Evolutionary conservation across 2,113 vertebrate genomes (phyloP).

Genomic region (Cochlearius cochlearius): DNA sequence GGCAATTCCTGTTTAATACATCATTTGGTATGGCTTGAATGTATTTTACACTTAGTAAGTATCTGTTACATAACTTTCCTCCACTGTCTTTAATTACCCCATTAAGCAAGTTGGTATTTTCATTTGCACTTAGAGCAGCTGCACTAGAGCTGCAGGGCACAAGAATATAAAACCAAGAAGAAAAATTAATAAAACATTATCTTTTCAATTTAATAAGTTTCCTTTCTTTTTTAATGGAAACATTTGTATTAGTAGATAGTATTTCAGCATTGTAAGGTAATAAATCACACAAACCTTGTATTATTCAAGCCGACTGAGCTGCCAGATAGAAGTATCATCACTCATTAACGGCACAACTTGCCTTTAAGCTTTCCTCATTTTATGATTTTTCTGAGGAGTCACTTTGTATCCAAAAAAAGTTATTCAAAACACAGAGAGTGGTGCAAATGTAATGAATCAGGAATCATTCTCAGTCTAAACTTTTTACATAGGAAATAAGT

Average conservation of each 20-base stretch:
- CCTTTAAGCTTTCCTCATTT: conserved; percentile 57
- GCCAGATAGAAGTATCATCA: conserved; percentile 47
- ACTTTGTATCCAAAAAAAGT: conserved; percentile 45
- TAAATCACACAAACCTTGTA: conserved; percentile 54
- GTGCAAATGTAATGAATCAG: background rate
- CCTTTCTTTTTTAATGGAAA: conserved; percentile 57
- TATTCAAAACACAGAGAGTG: conserved; percentile 43
- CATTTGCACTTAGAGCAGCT: conserved; percentile 28
- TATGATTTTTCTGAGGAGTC: conserved; percentile 44
- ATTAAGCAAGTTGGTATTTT: conserved; percentile 43
- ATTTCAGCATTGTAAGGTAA: conserved; percentile 31
- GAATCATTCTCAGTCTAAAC: conserved; percentile 2
- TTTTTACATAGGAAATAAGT: background rate
- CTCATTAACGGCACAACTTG: background rate
- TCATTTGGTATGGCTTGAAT: background rate
- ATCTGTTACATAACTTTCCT: background rate
- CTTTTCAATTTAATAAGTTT: conserved; percentile 30
- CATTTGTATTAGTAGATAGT: conserved; percentile 48
- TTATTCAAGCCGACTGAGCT: conserved; percentile 42
- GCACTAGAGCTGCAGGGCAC: conserved; percentile 24
- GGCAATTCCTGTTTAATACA: background rate
- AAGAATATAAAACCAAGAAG: conserved; percentile 6
- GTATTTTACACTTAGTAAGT: background rate
- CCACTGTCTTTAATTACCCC: conserved; percentile 26
- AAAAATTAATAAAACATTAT: conserved; percentile 62